Evolutionary conservation across 1,140 invertebrate species (phyloP), one percentile per base, ranked within the genome.

Genomic region (Apis cerana): DNA sequence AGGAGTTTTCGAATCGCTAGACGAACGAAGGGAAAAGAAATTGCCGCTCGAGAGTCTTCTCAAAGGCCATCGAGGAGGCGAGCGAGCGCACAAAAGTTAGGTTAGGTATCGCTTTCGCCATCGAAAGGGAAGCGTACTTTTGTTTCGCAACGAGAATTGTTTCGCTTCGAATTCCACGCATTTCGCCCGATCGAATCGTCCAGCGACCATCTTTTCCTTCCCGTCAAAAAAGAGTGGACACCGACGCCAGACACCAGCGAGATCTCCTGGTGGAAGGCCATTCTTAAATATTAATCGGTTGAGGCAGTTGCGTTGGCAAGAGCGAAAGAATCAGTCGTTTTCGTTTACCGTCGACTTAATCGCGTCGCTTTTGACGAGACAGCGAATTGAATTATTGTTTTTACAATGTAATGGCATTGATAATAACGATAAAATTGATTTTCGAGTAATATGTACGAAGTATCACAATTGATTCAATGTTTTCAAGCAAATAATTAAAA

Each of bases 91-190:
- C 61, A 86, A 87, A 86, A 87, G 86, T 86, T 86, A 72, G 76
- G 33, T 43, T 43, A 43, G 33, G 33, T 43, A 8, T 43, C 77
- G 86, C 68, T 84, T 86, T 87, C 85, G 85, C 81, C 62, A 75
- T 54, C 68, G 52, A 74, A 76, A 76, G 12, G 81, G 76, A 68
- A 72, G 54, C 17, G 54, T 56, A 19, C 13, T 13, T 56, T 13
- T 19, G 75, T 87, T 87, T 87, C 85, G 82, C 86, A 87, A 87
- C 43, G 85, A 59, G n/a, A 59, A 19, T 59, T 68, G 54, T 59
- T 64, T 79, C 84, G 58, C 67, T 79, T 76, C 70, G 80, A 75
- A 76, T 83, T 83, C 72, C 23, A 58, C 33, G 61, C 27, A 61
- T 65, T 75, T 50, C 86, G 56, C 61, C 59, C 80, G 23, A 69